Evolutionary conservation across 2,797 vertebrate genomes (phyloP).

Genomic region (Gephyroberyx darwinii): DNA sequence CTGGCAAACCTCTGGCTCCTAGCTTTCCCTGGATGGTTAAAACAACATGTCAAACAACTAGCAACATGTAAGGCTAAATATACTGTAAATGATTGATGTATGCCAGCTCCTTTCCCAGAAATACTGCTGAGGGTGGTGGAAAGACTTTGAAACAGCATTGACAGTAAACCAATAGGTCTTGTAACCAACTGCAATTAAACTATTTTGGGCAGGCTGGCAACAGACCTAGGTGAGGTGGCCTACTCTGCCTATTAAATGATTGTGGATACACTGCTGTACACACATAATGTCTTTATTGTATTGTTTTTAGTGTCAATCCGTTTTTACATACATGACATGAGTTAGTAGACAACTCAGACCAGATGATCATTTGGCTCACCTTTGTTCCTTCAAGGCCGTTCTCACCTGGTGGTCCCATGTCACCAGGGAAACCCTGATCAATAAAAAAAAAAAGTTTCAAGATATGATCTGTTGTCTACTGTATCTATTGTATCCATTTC

Average conservation of each 20-base stretch:
- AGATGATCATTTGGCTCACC: conserved; percentile 79
- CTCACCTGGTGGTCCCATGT: conserved; percentile 95
- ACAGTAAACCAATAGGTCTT: no score
- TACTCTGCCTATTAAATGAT: no score
- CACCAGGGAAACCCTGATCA: conserved; percentile 94
- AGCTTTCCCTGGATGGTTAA: conserved; percentile 86
- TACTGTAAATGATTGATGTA: background rate
- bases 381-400: conserved; percentile 95
- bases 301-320: background rate
- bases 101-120: no score
- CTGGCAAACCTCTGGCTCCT: conserved; percentile 93
- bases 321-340: background rate
- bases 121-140: no score
- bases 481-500: background rate
- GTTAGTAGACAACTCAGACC: background rate
- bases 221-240: no score
- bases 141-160: conserved; percentile 8
- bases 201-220: no score
- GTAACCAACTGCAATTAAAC: no score
- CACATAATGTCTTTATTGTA: background rate
- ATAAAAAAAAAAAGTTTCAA: conserved; percentile 21
- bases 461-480: background rate
- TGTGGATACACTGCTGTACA: background rate
- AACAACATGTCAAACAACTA: conserved; percentile 33
- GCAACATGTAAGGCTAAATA: conserved; percentile 14